Evolutionary conservation across 2,797 vertebrate species (phyloP).

Genomic region (Rhodeus uyekii): DNA sequence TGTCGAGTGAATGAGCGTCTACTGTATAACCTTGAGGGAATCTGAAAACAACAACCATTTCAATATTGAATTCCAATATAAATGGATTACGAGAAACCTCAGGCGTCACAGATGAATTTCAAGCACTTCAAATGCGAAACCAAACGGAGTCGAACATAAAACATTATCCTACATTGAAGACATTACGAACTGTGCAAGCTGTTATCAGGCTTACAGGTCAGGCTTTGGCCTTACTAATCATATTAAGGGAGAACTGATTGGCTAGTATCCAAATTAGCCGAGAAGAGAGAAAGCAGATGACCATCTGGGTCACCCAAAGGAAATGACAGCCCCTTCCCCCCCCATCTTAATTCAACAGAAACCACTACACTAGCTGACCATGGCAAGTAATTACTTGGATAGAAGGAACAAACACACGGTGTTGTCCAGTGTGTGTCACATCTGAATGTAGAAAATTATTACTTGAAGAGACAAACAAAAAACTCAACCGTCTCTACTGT

Average conservation of each 20-base stretch:
- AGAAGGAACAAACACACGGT: constrained; percentile 53
- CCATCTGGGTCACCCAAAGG: constrained; percentile 72
- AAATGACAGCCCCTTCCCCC: constrained; percentile 75
- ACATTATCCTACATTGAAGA: constrained; percentile 27
- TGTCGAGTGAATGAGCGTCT: constrained; percentile 15
- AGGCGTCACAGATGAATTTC: background rate
- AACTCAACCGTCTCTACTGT: background rate
- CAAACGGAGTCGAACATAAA: background rate
- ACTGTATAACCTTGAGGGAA: constrained; percentile 23
- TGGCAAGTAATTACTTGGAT: constrained; percentile 56
- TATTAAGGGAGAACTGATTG: constrained; percentile 59
- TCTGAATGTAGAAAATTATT: background rate
- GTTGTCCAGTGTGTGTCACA: constrained; percentile 28
- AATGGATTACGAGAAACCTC: background rate
- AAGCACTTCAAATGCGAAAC: background rate
- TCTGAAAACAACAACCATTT: constrained; percentile 7
- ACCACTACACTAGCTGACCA: constrained; percentile 53
- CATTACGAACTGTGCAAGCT: constrained; percentile 49
- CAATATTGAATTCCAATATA: background rate
- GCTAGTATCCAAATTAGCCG: constrained; percentile 55
- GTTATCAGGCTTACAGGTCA: constrained; percentile 55
- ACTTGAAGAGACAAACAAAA: background rate
- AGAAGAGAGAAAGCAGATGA: constrained; percentile 69
- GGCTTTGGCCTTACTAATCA: constrained; percentile 57
- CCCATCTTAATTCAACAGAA: constrained; percentile 79